Percentiles rank a stretch among this genome's conserved stretches.
Conservation (phyloP, 2,888 invertebrate genomes). For the Ochropleura leucogaster region DNA sequence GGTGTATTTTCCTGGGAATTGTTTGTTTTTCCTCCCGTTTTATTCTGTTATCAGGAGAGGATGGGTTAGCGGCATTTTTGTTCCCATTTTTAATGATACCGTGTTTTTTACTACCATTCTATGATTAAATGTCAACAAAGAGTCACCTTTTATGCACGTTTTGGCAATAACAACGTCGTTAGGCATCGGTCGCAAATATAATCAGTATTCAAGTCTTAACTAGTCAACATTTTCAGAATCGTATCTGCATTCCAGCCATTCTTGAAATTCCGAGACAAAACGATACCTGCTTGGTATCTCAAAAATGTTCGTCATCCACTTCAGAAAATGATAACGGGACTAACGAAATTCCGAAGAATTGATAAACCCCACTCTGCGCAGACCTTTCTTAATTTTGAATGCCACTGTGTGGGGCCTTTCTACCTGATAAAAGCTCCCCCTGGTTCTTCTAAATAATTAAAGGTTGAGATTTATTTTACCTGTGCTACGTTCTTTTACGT, state of each 20-base stretch:
- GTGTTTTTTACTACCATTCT: neutral
- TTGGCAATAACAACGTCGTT: conserved; percentile 45
- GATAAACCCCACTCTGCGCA: no score
- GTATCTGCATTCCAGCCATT: conserved; percentile 22
- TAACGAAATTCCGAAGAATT: neutral
- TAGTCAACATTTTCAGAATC: conserved; percentile 23
- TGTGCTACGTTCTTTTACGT: conserved; percentile 13
- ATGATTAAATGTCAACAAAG: neutral
- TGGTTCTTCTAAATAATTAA: neutral
- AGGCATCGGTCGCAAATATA: conserved; percentile 23
- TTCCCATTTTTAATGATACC: no score
- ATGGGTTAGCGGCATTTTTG: neutral
- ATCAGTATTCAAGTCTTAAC: conserved; percentile 30
- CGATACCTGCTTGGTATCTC: conserved; percentile 25
- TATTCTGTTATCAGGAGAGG: neutral
- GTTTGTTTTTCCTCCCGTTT: conserved; percentile 8
- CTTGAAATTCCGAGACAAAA: conserved; percentile 14
- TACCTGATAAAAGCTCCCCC: conserved; percentile 38
- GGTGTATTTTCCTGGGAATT: neutral
- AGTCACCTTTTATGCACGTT: conserved; percentile 13
- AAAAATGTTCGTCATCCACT: conserved; percentile 19
- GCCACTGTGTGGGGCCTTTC: conserved; percentile 20
- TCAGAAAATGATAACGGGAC: neutral
- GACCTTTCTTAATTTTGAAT: conserved; percentile 7
- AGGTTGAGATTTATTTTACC: conserved; percentile 33